phyloP scores from a whole-genome alignment of 2,888 invertebrate genomes.

The Philereme transversata region DNA sequence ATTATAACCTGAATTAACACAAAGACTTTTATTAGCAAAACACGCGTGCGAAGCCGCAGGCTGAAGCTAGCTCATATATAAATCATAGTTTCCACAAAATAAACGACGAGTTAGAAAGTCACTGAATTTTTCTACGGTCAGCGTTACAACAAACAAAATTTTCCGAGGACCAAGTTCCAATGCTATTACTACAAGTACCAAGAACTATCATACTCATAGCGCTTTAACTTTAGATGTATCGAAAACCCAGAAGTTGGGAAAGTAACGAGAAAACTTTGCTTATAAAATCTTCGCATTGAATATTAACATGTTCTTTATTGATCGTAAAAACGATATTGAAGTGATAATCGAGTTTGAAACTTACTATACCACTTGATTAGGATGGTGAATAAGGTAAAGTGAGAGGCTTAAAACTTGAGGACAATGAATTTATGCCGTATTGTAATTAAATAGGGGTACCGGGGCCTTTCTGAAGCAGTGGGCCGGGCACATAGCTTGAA shows the following conservation, averaged over 20 bases:
- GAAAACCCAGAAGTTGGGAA: constrained; percentile 48
- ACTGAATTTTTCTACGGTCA: background rate
- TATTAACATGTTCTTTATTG: constrained; percentile 73
- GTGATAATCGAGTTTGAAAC: constrained; percentile 58
- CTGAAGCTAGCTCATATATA: background rate
- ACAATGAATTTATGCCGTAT: background rate
- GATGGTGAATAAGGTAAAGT: constrained; percentile 40
- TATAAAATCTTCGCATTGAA: constrained; percentile 76
- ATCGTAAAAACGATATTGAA: constrained; percentile 61
- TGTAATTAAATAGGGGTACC: background rate
- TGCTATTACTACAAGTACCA: constrained; percentile 31
- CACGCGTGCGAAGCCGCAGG: too few species aligned
- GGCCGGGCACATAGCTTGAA: too few species aligned
- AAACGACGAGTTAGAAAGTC: background rate
- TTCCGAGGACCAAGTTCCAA: constrained; percentile 28
- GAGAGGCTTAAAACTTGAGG: background rate
- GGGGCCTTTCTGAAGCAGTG: too few species aligned
- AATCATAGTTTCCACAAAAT: background rate
- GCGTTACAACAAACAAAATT: constrained; percentile 15
- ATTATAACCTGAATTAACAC: too few species aligned
- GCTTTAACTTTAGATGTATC: constrained; percentile 47
- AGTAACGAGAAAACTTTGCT: constrained; percentile 73
- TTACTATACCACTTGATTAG: constrained; percentile 47
- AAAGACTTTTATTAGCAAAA: too few species aligned
- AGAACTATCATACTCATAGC: constrained; percentile 39